Conservation (phyloP, 2,888 invertebrate species). For the Kryphioiulus occultus region DNA sequence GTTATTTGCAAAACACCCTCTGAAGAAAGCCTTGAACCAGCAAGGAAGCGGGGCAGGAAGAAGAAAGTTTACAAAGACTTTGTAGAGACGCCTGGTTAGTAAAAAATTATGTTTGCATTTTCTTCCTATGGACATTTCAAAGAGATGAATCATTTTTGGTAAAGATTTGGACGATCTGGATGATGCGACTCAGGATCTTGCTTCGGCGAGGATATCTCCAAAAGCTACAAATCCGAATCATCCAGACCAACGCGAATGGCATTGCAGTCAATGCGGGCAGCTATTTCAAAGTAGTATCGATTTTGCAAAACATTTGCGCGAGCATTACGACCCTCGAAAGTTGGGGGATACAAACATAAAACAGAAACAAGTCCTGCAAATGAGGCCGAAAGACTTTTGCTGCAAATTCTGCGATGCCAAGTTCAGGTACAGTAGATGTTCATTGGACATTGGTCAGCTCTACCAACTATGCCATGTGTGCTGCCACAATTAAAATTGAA, state of each 20-base stretch:
- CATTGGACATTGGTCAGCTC: background rate
- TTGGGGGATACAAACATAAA: background rate
- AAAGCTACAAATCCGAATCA: constrained; percentile 33
- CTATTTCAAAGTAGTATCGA: constrained; percentile 46
- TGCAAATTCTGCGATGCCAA: constrained; percentile 51
- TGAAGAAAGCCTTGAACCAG: background rate
- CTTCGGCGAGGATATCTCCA: background rate
- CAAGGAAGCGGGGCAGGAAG: constrained; percentile 32
- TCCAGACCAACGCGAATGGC: constrained; percentile 50
- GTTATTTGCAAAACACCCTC: background rate
- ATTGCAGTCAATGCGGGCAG: constrained; percentile 53
- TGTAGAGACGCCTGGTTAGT: constrained; percentile 45
- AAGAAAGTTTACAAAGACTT: constrained; percentile 42
- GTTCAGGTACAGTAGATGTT: constrained; percentile 46
- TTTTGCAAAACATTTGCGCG: constrained; percentile 53
- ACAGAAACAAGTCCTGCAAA: constrained; percentile 45
- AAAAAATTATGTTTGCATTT: background rate
- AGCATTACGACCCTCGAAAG: constrained; percentile 52
- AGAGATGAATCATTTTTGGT: background rate
- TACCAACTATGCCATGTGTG: no score
- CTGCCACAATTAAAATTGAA: no score
- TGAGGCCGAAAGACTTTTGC: constrained; percentile 46
- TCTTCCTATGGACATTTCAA: background rate
- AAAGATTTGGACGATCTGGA: constrained; percentile 26
- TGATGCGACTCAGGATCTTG: background rate